Base-by-base conservation (phyloP, 2,888 invertebrate genomes). In the Stictocephala bisonia region DNA sequence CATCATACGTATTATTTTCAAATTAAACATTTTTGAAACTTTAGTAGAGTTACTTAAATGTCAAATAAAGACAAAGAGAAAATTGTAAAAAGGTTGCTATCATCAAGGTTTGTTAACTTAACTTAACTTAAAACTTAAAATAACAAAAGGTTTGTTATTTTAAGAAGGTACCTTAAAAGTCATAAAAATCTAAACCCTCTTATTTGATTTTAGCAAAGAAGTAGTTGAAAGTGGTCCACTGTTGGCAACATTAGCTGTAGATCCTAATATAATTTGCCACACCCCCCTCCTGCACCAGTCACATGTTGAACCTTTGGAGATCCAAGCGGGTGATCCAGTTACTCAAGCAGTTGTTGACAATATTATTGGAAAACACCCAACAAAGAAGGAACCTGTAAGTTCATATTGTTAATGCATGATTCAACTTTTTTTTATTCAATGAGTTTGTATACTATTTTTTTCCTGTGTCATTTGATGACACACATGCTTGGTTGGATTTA, bases 331-430 rank as follows among this genome's bases (percentile, higher is more conserved):
- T 75, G 85, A 86, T 78, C 85, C 86, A 31, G 84, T 85, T n/a
- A 84, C 84, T 7, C 85, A 83, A 78, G 85, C 85, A 20, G 84
- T 85, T 18, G 83, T 86, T 50, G 85, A 86, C 76, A 86, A 85
- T 79, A 85, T 85, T 72, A 84, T 85, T 81, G 85, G 85, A n/a
- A 84, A 84, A 77, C 80, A 85, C 51, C 84, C 85, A 0, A 84
- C 84, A 3, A 85, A 84, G 76, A 84, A 84, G 74, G 83, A 83
- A 53, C 81, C 81, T 13, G 84, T 85, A 67, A 77, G 77, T 74
- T 22, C n/a, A n/a, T n/a, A n/a, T n/a, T n/a, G n/a, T n/a, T n/a
- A n/a, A n/a, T n/a, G n/a, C n/a, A n/a, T n/a, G n/a, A n/a, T n/a
- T n/a, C n/a, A n/a, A n/a, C n/a, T n/a, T n/a, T n/a, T n/a, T n/a